Evolutionary conservation across 2,113 vertebrate genomes (phyloP).

Genomic region (Salminus brasiliensis): DNA sequence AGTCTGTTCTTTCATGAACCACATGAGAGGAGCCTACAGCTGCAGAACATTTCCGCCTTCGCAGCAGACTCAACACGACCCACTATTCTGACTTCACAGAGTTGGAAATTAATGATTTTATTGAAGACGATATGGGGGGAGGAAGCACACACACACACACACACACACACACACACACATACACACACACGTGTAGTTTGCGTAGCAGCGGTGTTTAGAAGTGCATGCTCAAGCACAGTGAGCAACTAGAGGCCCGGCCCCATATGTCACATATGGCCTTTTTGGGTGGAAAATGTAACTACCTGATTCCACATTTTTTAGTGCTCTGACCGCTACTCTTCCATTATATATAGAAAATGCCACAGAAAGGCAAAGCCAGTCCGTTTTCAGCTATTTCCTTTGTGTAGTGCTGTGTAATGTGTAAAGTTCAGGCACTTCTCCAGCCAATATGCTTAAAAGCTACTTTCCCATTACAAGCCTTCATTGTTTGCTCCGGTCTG

Average conservation of each 20-base stretch:
- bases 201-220: constrained; percentile 12
- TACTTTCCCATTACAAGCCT: too few species aligned
- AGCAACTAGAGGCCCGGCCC: constrained; percentile 2
- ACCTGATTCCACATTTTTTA: constrained; percentile 30
- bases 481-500: background rate
- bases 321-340: constrained; percentile 18
- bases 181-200: constrained; percentile 27
- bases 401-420: background rate
- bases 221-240: background rate
- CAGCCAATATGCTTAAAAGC: too few species aligned
- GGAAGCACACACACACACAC: constrained; percentile 1
- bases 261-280: constrained; percentile 5
- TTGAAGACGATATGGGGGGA: constrained; percentile 63
- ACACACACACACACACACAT: too few species aligned
- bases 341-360: constrained; percentile 2
- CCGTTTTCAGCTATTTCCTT: background rate
- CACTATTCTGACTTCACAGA: constrained; percentile 66
- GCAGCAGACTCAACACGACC: constrained; percentile 62
- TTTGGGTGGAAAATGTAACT: constrained; percentile 29
- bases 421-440: background rate
- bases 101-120: constrained; percentile 74
- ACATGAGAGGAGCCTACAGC: constrained; percentile 72
- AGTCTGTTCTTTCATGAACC: constrained; percentile 71
- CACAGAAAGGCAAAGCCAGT: background rate
- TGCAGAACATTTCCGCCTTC: constrained; percentile 69